Percentiles rank a stretch among this genome's conserved stretches.
Conservation (phyloP, 2,888 invertebrate species). For the Microctonus hyperodae region DNA sequence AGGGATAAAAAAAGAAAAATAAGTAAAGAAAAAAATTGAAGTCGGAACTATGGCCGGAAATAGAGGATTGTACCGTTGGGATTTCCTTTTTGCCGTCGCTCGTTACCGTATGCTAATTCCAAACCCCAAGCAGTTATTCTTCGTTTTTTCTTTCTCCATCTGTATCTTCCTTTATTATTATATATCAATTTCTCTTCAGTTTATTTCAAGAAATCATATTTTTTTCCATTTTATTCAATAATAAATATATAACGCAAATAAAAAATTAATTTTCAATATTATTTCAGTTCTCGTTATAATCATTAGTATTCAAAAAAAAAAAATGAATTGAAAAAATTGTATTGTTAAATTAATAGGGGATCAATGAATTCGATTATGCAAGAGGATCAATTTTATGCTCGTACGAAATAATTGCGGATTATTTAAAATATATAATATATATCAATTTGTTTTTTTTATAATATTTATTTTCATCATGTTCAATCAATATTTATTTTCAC, state of each 20-base stretch:
- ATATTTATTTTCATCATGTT: too few species aligned
- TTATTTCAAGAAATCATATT: background rate
- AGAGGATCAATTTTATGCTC: background rate
- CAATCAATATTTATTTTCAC: background rate
- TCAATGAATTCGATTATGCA: background rate
- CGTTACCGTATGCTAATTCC: conserved; percentile 26
- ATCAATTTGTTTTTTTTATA: too few species aligned
- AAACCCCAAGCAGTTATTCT: conserved; percentile 14
- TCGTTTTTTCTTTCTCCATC: background rate
- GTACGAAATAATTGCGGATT: conserved; percentile 21
- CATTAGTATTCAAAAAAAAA: background rate
- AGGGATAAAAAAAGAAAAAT: background rate
- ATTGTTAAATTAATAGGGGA: background rate
- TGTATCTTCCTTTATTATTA: background rate
- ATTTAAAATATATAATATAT: too few species aligned
- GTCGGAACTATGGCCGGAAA: conserved; percentile 25
- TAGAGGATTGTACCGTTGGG: conserved; percentile 17
- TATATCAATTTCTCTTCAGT: background rate
- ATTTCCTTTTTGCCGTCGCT: conserved; percentile 14
- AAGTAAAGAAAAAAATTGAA: conserved; percentile 23
- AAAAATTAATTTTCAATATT: background rate
- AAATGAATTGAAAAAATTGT: too few species aligned
- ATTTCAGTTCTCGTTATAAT: background rate
- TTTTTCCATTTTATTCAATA: background rate
- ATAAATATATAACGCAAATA: background rate